These are phyloP conservation scores for Catonia carolina DNA, from an alignment of 2,888 invertebrate genomes.

Conservation along the genomic window DNA sequence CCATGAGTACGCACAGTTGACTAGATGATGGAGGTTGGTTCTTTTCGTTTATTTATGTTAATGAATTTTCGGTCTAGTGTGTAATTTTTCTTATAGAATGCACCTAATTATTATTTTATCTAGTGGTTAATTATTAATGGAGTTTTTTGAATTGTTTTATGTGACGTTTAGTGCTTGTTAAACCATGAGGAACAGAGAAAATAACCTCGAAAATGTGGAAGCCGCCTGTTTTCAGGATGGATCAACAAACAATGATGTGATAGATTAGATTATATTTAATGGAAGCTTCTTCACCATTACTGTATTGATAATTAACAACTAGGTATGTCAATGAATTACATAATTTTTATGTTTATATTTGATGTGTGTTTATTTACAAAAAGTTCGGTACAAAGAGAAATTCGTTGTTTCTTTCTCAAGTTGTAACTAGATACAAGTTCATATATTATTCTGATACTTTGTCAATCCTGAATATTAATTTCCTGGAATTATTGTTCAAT, in stretches of 20 bases:
- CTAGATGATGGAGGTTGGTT: slow-evolving; percentile 12
- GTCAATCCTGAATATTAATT: too few species aligned
- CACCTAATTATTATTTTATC: not conserved
- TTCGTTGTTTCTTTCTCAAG: too few species aligned
- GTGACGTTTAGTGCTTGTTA: not conserved
- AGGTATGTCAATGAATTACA: not conserved
- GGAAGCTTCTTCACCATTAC: too few species aligned
- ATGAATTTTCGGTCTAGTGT: slow-evolving; percentile 3
- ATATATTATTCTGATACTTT: too few species aligned
- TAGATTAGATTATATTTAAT: slow-evolving; percentile 1
- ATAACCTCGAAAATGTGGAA: slow-evolving; percentile 25
- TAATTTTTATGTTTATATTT: too few species aligned
- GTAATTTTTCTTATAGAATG: not conserved
- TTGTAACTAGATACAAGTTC: too few species aligned
- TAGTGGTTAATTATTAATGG: not conserved
- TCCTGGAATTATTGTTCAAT: too few species aligned
- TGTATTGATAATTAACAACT: slow-evolving; percentile 5
- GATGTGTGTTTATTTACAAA: too few species aligned
- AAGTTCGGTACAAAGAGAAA: too few species aligned
- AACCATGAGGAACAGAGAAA: not conserved
- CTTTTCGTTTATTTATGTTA: slow-evolving; percentile 11
- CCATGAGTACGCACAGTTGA: slow-evolving; percentile 20
- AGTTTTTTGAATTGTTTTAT: not conserved
- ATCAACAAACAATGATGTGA: slow-evolving; percentile 26
- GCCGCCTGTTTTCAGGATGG: slow-evolving; percentile 23